Evolutionary conservation across 2,888 invertebrate species (phyloP).

Genomic region (Sminthurides aquaticus): DNA sequence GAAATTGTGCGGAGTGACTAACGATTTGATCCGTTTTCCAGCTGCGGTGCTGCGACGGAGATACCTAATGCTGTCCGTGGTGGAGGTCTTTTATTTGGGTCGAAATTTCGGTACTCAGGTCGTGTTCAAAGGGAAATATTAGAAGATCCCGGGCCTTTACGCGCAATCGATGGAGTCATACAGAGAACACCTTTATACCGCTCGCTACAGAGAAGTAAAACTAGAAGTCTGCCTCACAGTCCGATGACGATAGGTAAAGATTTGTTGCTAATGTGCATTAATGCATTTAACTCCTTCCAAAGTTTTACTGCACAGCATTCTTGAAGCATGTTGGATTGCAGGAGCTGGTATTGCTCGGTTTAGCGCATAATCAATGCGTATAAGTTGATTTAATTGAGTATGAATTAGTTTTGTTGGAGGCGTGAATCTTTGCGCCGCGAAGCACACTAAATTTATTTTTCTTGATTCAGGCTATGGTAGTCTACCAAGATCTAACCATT

Average conservation of each 20-base stretch:
- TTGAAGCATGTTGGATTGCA: too few species aligned
- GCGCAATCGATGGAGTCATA: conserved; percentile 52
- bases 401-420: too few species aligned
- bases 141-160: conserved; percentile 61
- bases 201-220: conserved; percentile 39
- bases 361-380: too few species aligned
- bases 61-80: conserved; percentile 41
- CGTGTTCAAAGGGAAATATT: conserved; percentile 85
- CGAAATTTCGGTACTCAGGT: conserved; percentile 87
- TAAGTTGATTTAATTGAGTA: too few species aligned
- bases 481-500: conserved; percentile 74
- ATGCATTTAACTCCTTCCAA: neutral
- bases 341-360: too few species aligned
- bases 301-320: neutral
- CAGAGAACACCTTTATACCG: conserved; percentile 44
- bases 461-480: conserved; percentile 65
- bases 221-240: conserved; percentile 41
- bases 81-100: conserved; percentile 53
- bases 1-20: too few species aligned
- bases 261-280: too few species aligned
- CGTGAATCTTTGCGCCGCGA: too few species aligned
- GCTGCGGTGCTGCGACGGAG: conserved; percentile 40
- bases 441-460: conserved; percentile 21
- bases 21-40: conserved; percentile 21
- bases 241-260: conserved; percentile 32